These are phyloP conservation scores for Formica aserva DNA, from an alignment of 2,888 invertebrate genomes.

Conservation along the genomic window DNA sequence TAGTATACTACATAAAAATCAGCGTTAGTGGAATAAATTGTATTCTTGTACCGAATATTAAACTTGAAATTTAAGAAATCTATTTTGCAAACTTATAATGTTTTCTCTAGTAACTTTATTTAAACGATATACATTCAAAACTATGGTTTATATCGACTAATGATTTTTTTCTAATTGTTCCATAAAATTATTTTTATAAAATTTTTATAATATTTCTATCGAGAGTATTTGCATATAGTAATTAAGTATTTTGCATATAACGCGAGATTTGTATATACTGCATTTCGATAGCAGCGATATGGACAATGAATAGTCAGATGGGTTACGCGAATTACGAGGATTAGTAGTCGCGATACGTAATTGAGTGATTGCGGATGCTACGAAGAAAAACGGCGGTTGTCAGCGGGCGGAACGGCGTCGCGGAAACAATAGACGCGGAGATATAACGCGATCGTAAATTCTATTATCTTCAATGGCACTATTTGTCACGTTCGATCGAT, in stretches of 20 bases:
- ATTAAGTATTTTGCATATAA: background rate
- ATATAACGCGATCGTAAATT: constrained; percentile 71
- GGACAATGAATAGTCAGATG: constrained; percentile 63
- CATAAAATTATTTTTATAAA: constrained; percentile 12
- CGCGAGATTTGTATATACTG: constrained; percentile 3
- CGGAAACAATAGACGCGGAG: constrained; percentile 69
- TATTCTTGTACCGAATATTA: background rate
- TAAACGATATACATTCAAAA: background rate
- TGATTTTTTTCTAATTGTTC: background rate
- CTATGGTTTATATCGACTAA: background rate
- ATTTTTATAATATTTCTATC: background rate
- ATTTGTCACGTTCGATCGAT: constrained; percentile 68
- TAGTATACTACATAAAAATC: background rate
- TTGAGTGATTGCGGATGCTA: constrained; percentile 68
- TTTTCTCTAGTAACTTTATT: background rate
- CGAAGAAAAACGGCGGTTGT: constrained; percentile 32
- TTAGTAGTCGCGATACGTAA: constrained; percentile 64
- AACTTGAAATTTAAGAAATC: background rate
- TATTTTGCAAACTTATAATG: background rate
- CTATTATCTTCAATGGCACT: constrained; percentile 68
- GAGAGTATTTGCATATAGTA: background rate
- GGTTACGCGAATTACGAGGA: constrained; percentile 62
- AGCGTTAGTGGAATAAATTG: background rate
- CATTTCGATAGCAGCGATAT: constrained; percentile 38
- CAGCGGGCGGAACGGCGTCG: constrained; percentile 15